Conservation (phyloP, 2,113 vertebrate genomes). For the Cygnus atratus region DNA sequence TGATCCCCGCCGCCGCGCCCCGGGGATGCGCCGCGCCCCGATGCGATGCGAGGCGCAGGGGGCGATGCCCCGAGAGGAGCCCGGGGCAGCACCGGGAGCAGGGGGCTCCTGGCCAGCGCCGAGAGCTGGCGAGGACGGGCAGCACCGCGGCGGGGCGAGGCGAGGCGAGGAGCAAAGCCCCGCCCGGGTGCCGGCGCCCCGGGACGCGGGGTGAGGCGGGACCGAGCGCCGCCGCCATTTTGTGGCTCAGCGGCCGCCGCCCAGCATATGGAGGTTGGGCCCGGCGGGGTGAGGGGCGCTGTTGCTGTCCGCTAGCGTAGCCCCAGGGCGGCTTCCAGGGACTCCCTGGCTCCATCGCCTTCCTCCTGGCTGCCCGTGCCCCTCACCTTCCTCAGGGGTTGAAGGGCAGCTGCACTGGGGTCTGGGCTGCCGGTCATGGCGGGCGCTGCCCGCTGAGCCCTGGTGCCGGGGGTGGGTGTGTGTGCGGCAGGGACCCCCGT, state of each 20-base stretch:
- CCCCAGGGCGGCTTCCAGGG: no score
- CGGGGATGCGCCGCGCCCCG: not conserved
- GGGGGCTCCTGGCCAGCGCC: not conserved
- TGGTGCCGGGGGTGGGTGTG: not conserved
- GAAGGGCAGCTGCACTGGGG: accelerated
- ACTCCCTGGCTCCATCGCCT: accelerated
- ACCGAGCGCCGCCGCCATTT: not conserved
- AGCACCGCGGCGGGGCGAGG: not conserved
- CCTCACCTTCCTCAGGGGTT: accelerated
- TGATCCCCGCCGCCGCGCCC: not conserved
- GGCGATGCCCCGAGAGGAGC: not conserved
- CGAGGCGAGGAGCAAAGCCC: not conserved
- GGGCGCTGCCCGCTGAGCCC: not conserved
- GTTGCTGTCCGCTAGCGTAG: accelerated
- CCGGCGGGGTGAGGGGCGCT: accelerated
- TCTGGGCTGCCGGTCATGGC: accelerated
- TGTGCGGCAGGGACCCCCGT: accelerated
- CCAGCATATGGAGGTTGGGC: accelerated
- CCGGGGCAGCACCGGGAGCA: accelerated
- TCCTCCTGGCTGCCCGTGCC: not conserved
- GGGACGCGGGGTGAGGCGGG: not conserved
- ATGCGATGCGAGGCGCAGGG: no score
- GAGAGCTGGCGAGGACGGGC: no score
- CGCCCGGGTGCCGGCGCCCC: not conserved
- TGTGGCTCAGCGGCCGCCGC: not conserved